These are phyloP conservation scores for Tipula lateralis DNA, from an alignment of 2,888 invertebrate species.

Conservation along the genomic window DNA sequence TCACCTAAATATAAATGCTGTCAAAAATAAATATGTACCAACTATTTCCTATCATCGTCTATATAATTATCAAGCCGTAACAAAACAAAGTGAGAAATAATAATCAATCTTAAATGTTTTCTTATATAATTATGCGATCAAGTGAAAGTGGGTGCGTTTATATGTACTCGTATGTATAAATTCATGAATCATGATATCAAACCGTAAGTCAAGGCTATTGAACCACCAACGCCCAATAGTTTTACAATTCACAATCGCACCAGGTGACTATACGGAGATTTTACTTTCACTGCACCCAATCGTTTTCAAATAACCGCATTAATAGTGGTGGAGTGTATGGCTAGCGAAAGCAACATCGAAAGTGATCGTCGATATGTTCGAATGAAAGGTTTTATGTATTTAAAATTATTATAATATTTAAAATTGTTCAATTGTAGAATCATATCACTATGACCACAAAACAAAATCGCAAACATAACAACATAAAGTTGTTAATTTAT, in stretches of 20 bases:
- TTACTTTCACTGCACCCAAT: not conserved
- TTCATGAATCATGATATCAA: not conserved
- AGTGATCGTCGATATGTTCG: not conserved
- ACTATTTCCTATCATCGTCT: not conserved
- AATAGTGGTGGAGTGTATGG: not conserved
- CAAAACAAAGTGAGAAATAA: not conserved
- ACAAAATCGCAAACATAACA: not conserved
- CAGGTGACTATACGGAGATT: not conserved
- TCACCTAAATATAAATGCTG: not conserved
- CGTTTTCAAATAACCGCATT: not conserved
- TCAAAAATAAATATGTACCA: not conserved
- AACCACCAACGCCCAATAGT: not conserved
- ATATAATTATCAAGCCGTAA: not conserved
- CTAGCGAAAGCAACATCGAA: not conserved
- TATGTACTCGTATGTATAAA: not conserved
- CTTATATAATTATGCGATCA: not conserved
- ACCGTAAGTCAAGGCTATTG: not conserved
- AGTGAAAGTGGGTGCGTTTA: not conserved
- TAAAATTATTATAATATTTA: not conserved
- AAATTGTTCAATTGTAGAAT: not conserved
- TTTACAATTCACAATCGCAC: not conserved
- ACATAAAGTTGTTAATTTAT: not conserved
- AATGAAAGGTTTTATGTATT: not conserved
- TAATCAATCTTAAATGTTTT: not conserved
- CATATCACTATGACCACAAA: not conserved